Conservation (phyloP, 1,140 invertebrate genomes). For the Drosophila tropicalis region DNA sequence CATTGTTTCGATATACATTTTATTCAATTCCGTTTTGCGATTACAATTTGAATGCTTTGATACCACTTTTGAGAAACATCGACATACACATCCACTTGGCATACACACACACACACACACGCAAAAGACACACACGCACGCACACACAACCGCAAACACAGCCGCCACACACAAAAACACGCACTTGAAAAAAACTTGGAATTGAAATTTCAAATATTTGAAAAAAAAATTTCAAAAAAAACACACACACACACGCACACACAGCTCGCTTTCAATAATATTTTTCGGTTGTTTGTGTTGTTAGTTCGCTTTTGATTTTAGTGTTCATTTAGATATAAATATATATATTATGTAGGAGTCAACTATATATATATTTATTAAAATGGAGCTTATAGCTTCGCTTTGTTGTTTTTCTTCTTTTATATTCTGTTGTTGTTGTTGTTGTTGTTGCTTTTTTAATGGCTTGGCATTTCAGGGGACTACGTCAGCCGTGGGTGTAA, state of each 20-base stretch:
- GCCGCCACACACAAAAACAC: conserved; percentile 44
- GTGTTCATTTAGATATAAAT: neutral
- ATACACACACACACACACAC: conserved; percentile 17
- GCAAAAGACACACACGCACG: conserved; percentile 10
- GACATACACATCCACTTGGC: conserved; percentile 17
- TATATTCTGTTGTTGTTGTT: conserved; percentile 14
- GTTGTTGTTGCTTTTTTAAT: conserved; percentile 29
- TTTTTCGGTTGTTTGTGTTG: neutral
- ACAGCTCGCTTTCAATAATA: conserved; percentile 19
- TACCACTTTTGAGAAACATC: conserved; percentile 19
- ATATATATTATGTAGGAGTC: neutral
- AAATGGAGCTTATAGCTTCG: conserved; percentile 32
- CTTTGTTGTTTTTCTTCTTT: conserved; percentile 17
- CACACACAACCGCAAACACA: conserved; percentile 18
- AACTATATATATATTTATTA: neutral
- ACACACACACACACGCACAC: no score
- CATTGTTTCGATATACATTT: conserved; percentile 13
- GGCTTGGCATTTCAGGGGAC: conserved; percentile 57
- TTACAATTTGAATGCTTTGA: conserved; percentile 26
- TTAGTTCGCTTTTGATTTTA: neutral
- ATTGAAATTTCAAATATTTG: conserved; percentile 17
- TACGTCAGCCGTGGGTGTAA: conserved; percentile 83
- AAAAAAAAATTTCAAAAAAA: no score
- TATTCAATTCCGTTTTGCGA: conserved; percentile 11
- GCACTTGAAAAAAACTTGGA: conserved; percentile 67